A percentile compares a stretch with the other conserved stretches of the same genome.
phyloP scores from a whole-genome alignment of 2,797 vertebrate genomes.

The Poeciliopsis presidionis region DNA sequence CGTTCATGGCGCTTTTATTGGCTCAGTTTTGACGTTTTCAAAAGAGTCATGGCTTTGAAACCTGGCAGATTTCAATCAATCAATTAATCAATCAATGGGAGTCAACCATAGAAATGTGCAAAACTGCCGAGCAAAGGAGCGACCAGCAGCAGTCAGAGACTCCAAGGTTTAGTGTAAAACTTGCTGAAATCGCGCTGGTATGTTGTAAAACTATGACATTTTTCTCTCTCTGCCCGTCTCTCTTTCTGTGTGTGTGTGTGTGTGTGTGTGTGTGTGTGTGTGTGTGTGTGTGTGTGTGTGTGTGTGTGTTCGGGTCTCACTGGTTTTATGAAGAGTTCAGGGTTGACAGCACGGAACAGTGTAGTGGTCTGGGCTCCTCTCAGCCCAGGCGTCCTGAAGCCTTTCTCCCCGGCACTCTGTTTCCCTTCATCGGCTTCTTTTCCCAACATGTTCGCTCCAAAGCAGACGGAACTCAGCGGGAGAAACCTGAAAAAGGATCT shows the following conservation, averaged over 20 bases:
- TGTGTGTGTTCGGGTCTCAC: conserved; percentile 68
- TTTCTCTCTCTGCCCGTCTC: too few species aligned
- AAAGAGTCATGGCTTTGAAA: not conserved
- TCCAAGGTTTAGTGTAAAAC: not conserved
- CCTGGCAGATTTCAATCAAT: not conserved
- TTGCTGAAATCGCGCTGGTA: not conserved
- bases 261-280: too few species aligned
- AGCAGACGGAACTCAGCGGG: accelerated
- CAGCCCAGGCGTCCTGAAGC: conserved; percentile 82
- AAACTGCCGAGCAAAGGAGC: not conserved
- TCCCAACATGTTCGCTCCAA: conserved; percentile 76
- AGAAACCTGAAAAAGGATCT: too few species aligned
- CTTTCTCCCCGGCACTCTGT: conserved; percentile 69
- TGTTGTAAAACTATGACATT: not conserved
- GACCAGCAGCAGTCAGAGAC: too few species aligned
- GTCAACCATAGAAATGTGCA: not conserved
- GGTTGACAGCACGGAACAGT: conserved; percentile 92
- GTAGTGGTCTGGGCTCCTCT: conserved; percentile 84
- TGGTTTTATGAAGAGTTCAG: conserved; percentile 96
- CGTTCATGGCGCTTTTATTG: not conserved
- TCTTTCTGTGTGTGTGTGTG: too few species aligned
- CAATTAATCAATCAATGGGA: too few species aligned
- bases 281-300: not conserved
- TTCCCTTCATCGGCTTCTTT: conserved; percentile 67
- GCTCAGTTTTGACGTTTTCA: not conserved